Percentiles rank a stretch among this genome's conserved stretches.
Evolutionary conservation across 2,113 vertebrate species (phyloP).

Genomic region (Oreochromis niloticus): DNA sequence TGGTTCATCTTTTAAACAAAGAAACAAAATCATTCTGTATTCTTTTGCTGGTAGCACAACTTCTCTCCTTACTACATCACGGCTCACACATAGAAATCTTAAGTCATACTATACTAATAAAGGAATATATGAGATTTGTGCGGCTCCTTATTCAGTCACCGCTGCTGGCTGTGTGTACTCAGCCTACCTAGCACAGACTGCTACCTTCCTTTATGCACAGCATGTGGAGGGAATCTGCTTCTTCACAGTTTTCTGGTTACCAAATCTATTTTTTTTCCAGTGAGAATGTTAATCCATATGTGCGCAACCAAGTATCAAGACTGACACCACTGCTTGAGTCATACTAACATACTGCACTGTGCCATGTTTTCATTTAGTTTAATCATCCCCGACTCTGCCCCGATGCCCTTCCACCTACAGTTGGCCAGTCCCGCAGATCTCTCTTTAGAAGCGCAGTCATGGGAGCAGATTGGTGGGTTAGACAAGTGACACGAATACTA

Average conservation of each 20-base stretch:
- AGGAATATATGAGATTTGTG: neutral
- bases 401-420: conserved; percentile 19
- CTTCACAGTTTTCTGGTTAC: neutral
- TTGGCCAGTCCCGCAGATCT: conserved; percentile 21
- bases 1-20: neutral
- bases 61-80: neutral
- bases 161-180: conserved; percentile 20
- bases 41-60: neutral
- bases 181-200: neutral
- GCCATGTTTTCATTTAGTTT: conserved; percentile 22
- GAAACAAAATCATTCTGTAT: neutral
- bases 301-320: conserved; percentile 15
- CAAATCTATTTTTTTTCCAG: neutral
- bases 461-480: conserved; percentile 48
- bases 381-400: neutral
- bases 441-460: conserved; percentile 41
- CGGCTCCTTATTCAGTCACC: conserved; percentile 5
- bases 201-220: neutral
- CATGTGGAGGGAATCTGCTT: neutral
- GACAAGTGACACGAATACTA: conserved; percentile 64
- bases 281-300: neutral
- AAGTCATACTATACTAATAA: neutral
- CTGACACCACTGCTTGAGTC: neutral
- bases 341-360: neutral
- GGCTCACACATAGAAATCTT: neutral